Evolutionary conservation across 2,888 invertebrate genomes (phyloP).

Genomic region (Seira sanloemensis): DNA sequence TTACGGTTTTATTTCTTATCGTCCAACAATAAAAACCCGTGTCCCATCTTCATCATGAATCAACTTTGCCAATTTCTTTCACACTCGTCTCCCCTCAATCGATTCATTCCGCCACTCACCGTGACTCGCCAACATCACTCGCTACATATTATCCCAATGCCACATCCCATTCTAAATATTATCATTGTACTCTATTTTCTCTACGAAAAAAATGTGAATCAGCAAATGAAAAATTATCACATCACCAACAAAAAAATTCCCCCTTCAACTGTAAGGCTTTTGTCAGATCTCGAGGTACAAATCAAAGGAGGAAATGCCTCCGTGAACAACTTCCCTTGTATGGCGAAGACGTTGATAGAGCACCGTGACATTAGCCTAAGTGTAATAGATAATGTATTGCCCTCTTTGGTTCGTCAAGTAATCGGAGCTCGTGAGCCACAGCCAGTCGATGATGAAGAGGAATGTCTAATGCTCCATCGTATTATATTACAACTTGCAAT

Average conservation of each 20-base stretch:
- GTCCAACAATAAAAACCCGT: too few species aligned
- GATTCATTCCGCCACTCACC: background rate
- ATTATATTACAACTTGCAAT: conserved; percentile 36
- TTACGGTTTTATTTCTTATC: too few species aligned
- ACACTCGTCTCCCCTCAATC: too few species aligned
- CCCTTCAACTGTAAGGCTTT: conserved; percentile 11
- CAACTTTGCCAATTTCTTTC: too few species aligned
- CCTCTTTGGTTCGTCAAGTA: background rate
- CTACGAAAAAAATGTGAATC: background rate
- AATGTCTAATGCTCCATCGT: background rate
- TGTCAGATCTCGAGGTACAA: background rate
- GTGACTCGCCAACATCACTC: background rate
- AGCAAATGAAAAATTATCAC: background rate
- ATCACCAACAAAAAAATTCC: background rate
- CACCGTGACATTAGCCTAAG: conserved; percentile 36
- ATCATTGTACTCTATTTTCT: background rate
- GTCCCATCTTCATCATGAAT: too few species aligned
- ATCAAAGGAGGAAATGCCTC: conserved; percentile 21
- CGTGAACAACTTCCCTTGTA: conserved; percentile 24
- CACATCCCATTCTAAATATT: background rate
- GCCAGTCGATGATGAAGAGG: background rate
- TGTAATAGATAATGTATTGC: conserved; percentile 38
- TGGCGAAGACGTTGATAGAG: conserved; percentile 48
- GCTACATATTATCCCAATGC: background rate
- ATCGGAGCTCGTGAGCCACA: too few species aligned